Base-by-base conservation (phyloP, 2,113 vertebrate species). In the Centropus unirufus region DNA sequence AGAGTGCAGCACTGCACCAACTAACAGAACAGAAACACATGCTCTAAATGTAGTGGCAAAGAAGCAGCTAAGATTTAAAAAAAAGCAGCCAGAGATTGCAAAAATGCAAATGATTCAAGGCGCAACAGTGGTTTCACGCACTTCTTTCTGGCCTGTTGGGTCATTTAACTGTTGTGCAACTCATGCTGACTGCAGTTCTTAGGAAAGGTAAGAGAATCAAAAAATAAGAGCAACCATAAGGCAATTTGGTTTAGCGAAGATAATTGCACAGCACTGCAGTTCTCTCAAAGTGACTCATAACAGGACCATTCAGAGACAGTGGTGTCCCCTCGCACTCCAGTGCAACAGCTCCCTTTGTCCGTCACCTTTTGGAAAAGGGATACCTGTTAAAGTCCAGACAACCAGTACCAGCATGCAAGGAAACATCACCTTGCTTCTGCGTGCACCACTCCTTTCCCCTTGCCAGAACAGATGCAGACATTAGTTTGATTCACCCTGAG, bases 151-250 rank as follows among this genome's bases (percentile, higher is more conserved):
- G 32, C 72, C 68, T 92, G 51, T 59, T 89, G 55, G 39, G 88
- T 78, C 80, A 94, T 61, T 83, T 78, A 24, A 52, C 11, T 86
- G 42, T 94, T 95, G 86, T 81, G 89, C 57, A 97, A 92, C 30
- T 89, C 16, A 9, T 54, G 88, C 79, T 81, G 83, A 92, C 72
- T 93, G 77, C 76, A 87, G 73, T 57, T 92, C 52, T 84, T 93
- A 76, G 76, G 79, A 95, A 96, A 94, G 86, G 92, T 92, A 40
- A 55, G 80, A 66, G 59, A 90, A 70, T 7, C 29, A 90, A 89
- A 77, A 84, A 93, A 57, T 27, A 80, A 47, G 27, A 92, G 73
- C 34, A 86, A 78, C 68, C 83, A 83, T 89, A 93, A 83, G 68
- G 61, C 95, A 95, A 89, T 72, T 27, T 79, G 72, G 68, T 93